Base-by-base conservation (phyloP, 2,888 invertebrate genomes). In the Amiota mariae region DNA sequence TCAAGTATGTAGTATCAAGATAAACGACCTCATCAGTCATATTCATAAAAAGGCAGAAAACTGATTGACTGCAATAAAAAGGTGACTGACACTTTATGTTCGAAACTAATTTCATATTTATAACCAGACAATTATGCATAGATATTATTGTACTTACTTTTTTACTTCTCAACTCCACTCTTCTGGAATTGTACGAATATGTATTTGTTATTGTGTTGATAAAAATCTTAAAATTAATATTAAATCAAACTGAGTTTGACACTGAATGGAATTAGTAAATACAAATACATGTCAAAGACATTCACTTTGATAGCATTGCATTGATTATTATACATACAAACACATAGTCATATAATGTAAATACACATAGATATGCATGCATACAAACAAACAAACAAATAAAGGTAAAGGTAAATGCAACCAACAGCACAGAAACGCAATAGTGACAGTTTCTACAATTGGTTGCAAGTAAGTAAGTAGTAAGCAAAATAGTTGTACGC, bases 191-290 rank as follows among this genome's bases (percentile, higher is more conserved):
- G 10, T n/a, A 54, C 24, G 9, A 51, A 20, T 54, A 8, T 12
- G 61, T 61, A 20, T 18, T 10, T 63, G 63, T 18, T 54, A 12
- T n/a, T 54, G 12, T 54, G 12, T n/a, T 18, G 67, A 68, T 68
- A 68, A 68, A 68, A 68, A 68, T 68, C 67, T 68, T 68, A 68
- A 68, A 68, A 68, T 68, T 68, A 68, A 68, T 68, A 68, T 68
- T 68, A 54, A 68, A 68, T 68, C 67, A 68, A 68, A 68, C 67
- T 36, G 18, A 68, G 67, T 54, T 68, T 68, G 67, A 68, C 67
- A 68, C 67, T 68, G 67, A 68, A 68, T 68, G 67, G 12, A 51
- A 51, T 68, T 68, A 12, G 48, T 54, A 68, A 51, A 36, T 36
- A 51, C 51, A 49, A 68, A 66, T 48, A 47, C n/a, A 48, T 48